Evolutionary conservation across 1,140 invertebrate species (phyloP), one percentile per base, ranked within the genome.

Genomic region (Oedothorax gibbosus): DNA sequence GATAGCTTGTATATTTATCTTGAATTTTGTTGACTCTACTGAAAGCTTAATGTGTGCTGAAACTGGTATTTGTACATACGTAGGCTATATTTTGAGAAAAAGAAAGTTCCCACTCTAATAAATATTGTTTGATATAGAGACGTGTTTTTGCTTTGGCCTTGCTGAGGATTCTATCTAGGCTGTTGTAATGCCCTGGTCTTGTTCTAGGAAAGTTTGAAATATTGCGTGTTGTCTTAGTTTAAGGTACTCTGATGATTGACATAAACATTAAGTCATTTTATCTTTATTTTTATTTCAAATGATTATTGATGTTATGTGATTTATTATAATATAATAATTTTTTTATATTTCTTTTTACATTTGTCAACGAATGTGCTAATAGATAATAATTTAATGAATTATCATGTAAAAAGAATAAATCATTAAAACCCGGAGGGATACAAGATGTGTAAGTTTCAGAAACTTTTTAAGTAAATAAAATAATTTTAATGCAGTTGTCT

Each of bases 381-480:
- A 84, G 81, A 84, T 56, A 68, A 53, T 57, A 56, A 76, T 56
- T 72, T 76, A 66, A 84, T 84, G 76, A 84, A 84, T 84, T 84
- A 60, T 82, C 50, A 72, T 76, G 72, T 84, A 84, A 84, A 76
- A 73, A 57, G 53, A 56, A 50, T 50, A 57, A 81, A 73, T 72
- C 66, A 82, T n/a, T 66, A 79, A 68, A 77, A 66, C 35, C 20
- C 51, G 56, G 51, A 35, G 53, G 72, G 72, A 57, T 75, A 50
- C 21, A 53, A 72, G 49, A 82, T 84, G 81, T 35, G 35, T 84
- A 84, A 51, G 81, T 73, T 76, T 51, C 72, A 84, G 51, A 76
- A 84, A 64, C 71, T 84, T 84, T 84, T 84, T 84, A 76, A 84
- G 72, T 84, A 84, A 84, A 84, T 75, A 84, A 84, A 84, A 84